A percentile compares a stretch with the other conserved stretches of the same genome.
Evolutionary conservation across 2,113 vertebrate species (phyloP).

Genomic region (Mirounga angustirostris): DNA sequence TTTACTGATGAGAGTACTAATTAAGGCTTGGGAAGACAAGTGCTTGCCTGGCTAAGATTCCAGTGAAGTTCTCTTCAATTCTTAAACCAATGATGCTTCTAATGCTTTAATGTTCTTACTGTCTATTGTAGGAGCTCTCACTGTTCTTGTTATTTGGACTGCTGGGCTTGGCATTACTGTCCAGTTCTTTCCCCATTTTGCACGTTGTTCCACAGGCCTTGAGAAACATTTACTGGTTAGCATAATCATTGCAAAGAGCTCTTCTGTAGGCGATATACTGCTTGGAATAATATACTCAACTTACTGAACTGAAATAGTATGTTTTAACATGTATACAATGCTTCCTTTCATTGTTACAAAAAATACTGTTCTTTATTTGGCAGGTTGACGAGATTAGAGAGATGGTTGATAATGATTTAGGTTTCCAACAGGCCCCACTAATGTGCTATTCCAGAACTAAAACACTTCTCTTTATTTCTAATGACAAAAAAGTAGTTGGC

Average conservation of each 20-base stretch:
- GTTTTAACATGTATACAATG: neutral
- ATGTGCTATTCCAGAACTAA: constrained; percentile 98
- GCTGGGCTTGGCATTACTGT: neutral
- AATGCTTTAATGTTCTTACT: neutral
- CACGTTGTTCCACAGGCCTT: neutral
- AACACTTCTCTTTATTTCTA: constrained; percentile 98
- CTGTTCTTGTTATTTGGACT: neutral
- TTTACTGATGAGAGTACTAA: constrained; percentile 7
- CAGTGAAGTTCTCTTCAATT: neutral
- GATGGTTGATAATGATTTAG: constrained; percentile 99
- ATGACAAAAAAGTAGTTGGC: constrained; percentile 97
- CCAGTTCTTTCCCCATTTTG: constrained; percentile 7
- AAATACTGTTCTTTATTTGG: constrained; percentile 77
- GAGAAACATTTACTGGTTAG: neutral
- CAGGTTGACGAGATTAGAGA: constrained; percentile 99
- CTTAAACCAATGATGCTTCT: neutral
- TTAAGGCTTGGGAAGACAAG: neutral
- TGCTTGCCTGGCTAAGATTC: neutral
- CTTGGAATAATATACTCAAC: constrained; percentile 26
- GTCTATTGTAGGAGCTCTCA: neutral
- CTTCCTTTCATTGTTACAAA: constrained; percentile 63
- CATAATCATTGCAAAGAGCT: neutral
- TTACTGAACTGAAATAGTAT: constrained; percentile 44
- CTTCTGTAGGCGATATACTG: neutral
- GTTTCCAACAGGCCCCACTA: constrained; percentile 97